Evolutionary conservation across 1,140 invertebrate species (phyloP).

Genomic region (Lordiphosa mommai): DNA sequence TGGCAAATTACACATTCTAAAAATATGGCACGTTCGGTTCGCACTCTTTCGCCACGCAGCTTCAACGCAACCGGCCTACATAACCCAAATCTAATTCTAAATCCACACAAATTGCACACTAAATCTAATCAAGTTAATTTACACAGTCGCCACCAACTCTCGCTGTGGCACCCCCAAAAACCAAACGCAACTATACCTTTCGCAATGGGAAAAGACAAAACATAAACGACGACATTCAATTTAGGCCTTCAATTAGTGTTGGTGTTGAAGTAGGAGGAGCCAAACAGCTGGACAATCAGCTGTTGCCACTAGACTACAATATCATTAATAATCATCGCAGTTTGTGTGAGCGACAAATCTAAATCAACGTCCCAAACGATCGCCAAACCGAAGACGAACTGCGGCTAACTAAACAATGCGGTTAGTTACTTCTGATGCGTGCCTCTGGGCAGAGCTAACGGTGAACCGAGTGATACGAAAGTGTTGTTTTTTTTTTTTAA

Average conservation of each 20-base stretch:
- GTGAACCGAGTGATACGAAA: neutral
- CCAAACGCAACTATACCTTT: neutral
- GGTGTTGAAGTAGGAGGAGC: conserved; percentile 1
- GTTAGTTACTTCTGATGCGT: conserved; percentile 61
- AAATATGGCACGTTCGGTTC: conserved; percentile 14
- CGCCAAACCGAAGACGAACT: neutral
- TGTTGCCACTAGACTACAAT: conserved; percentile 1
- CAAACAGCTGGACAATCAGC: conserved; percentile 8
- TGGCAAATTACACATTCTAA: conserved; percentile 32
- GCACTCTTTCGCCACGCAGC: neutral
- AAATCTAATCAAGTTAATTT: conserved; percentile 76
- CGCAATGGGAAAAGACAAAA: neutral
- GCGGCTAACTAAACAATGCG: conserved; percentile 26
- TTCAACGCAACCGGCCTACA: conserved; percentile 20
- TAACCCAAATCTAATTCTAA: conserved; percentile 10
- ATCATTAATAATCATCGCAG: conserved; percentile 10
- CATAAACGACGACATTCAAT: neutral
- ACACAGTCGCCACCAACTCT: conserved; percentile 39
- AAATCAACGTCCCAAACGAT: conserved; percentile 18
- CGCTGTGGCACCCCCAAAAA: conserved; percentile 22
- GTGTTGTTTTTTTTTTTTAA: conserved; percentile 10
- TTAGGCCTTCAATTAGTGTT: neutral
- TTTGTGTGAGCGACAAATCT: conserved; percentile 25
- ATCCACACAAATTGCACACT: conserved; percentile 55
- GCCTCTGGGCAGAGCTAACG: conserved; percentile 44